Evolutionary conservation across 2,113 vertebrate genomes (phyloP), one percentile per base, ranked within the genome.

Genomic region (Danionella cerebrum): DNA sequence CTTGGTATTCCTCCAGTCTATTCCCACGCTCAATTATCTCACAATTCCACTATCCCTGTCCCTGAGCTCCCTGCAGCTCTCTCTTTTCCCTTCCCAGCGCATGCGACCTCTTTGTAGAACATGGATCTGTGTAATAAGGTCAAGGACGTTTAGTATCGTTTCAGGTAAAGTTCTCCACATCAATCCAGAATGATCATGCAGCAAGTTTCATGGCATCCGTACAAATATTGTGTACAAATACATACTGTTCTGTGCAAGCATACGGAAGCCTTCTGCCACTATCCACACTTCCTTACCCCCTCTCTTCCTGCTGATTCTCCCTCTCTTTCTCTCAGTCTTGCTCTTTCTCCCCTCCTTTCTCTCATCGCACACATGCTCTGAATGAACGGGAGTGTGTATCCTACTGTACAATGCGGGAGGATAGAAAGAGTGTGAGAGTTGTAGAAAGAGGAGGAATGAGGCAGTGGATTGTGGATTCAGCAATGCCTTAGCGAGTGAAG

Each of bases 211-310:
- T 73, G 71, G 65, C 58, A 50, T 38, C 11, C 22, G 31, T 33
- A 57, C 70, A 68, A 35, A 47, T 31, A 41, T 42, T 27, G 38
- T 45, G 13, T 14, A 25, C 38, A 22, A 39, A 69, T 51, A 59
- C 59, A 53, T 53, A 42, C 35, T 59, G 41, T 18, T 76, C 62
- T 33, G 51, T 53, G 33, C 51, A 55, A 38, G 36, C 75, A 72
- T 67, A 77, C 71, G 58, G 74, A 74, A 51, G 78, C 79, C 79
- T 80, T 82, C 76, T 84, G 81, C 79, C 57, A 76, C 35, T 57
- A 57, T 52, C 60, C 66, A 78, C 75, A 63, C 50, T 73, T 63
- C 60, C 39, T 60, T 35, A 24, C 67, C 47, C 69, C 73, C 76
- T 65, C 62, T 67, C 70, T 60, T 53, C 44, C 57, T 21, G 22